These are phyloP conservation scores for Solenodon paradoxus DNA, from an alignment of 2,113 vertebrate species.

Conservation along the genomic window DNA sequence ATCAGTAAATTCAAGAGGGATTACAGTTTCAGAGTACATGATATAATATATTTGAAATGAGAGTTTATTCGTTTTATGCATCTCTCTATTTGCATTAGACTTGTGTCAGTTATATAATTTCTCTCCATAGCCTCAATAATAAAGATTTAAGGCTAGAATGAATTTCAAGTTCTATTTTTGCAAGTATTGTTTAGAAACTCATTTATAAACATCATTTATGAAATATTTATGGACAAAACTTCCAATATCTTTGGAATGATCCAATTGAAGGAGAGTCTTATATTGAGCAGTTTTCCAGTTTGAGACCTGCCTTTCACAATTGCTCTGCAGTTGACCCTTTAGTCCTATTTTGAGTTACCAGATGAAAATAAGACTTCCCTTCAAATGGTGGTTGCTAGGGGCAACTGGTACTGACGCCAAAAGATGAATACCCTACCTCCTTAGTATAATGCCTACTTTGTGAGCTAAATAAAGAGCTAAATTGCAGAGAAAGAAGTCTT, in stretches of 20 bases:
- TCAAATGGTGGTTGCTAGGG: constrained; percentile 84
- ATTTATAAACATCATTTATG: constrained; percentile 39
- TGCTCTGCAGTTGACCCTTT: constrained; percentile 80
- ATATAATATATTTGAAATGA: not conserved
- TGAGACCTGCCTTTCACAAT: constrained; percentile 66
- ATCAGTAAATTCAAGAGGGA: not conserved
- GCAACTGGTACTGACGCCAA: constrained; percentile 82
- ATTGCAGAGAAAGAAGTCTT: constrained; percentile 80
- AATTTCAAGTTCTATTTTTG: constrained; percentile 38
- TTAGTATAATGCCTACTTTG: constrained; percentile 86
- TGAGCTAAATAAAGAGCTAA: constrained; percentile 86
- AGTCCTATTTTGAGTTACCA: constrained; percentile 78
- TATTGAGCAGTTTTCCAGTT: constrained; percentile 62
- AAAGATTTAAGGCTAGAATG: constrained; percentile 69
- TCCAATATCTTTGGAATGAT: constrained; percentile 45
- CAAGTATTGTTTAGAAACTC: constrained; percentile 47
- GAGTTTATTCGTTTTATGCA: not conserved
- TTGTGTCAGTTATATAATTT: not conserved
- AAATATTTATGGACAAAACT: constrained; percentile 52
- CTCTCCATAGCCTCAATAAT: constrained; percentile 30
- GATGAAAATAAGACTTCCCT: constrained; percentile 82
- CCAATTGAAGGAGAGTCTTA: constrained; percentile 70
- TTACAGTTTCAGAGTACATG: not conserved
- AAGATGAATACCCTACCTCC: constrained; percentile 84
- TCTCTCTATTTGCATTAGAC: constrained; percentile 8